phyloP scores from a whole-genome alignment of 2,113 vertebrate species.

The Egretta garzetta region DNA sequence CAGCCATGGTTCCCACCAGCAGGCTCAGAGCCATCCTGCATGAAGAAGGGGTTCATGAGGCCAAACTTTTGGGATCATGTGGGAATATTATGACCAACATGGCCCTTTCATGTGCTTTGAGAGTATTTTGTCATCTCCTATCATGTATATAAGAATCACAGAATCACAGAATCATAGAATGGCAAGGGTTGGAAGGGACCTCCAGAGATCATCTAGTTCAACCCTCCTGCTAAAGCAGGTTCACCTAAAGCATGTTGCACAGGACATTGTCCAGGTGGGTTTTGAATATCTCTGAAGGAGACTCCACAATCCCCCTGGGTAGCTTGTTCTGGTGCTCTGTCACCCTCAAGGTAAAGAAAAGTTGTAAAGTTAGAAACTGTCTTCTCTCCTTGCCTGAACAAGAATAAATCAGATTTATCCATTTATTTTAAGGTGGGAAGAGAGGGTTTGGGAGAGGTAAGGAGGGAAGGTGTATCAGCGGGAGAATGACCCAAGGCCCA shows the following conservation, averaged over 20 bases:
- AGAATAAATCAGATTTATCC: neutral
- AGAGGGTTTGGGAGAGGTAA: neutral
- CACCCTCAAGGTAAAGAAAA: no score
- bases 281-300: no score
- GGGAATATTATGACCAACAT: neutral
- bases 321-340: no score
- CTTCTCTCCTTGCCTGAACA: neutral
- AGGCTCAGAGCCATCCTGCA: neutral
- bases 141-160: no score
- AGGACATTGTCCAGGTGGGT: no score
- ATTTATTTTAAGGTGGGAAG: neutral
- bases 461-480: neutral
- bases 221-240: no score
- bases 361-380: neutral
- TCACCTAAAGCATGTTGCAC: no score
- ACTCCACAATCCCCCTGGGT: no score
- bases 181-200: no score
- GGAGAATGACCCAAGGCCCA: neutral
- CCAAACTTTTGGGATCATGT: rapidly evolving
- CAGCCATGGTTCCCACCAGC: neutral
- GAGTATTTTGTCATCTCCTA: neutral
- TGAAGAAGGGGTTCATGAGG: neutral
- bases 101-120: neutral
- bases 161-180: no score
- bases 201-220: no score